A percentile compares a stretch with the other conserved stretches of the same genome.
phyloP scores from a whole-genome alignment of 92 coral and sea anemone genomes.

The Epizoanthus rinbou region DNA sequence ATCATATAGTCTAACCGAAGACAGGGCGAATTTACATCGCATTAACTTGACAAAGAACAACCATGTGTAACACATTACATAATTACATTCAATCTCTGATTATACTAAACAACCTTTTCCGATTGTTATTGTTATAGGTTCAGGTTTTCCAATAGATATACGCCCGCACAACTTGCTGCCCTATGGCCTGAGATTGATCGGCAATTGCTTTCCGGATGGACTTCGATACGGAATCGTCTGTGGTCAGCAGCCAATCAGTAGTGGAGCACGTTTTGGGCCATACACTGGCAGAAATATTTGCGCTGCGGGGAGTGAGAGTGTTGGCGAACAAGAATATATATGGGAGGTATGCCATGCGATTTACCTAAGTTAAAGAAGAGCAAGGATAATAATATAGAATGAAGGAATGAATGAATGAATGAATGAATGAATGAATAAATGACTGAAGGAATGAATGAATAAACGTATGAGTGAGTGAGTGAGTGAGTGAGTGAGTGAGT shows the following conservation, averaged over 20 bases:
- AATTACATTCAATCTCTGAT: background rate
- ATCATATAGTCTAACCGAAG: too few species aligned
- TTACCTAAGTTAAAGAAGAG: too few species aligned
- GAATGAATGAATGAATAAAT: too few species aligned
- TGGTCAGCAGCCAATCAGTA: constrained; percentile 75
- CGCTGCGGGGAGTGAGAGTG: constrained; percentile 43
- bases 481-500: too few species aligned
- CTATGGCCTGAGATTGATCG: constrained; percentile 43
- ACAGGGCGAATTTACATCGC: too few species aligned
- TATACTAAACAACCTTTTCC: background rate
- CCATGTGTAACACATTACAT: background rate
- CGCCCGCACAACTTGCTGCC: constrained; percentile 45
- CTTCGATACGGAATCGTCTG: constrained; percentile 81
- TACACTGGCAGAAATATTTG: constrained; percentile 67
- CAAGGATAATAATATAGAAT: too few species aligned
- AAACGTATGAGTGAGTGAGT: too few species aligned
- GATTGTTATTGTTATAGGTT: background rate
- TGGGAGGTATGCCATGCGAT: constrained; percentile 79
- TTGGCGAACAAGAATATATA: constrained; percentile 51
- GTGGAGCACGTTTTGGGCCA: constrained; percentile 90
- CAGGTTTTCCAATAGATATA: background rate
- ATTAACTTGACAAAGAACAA: too few species aligned
- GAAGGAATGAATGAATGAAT: too few species aligned
- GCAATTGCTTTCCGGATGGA: constrained; percentile 43
- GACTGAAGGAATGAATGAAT: too few species aligned